Conservation (phyloP, 1,140 invertebrate species). For the Drosophila repleta region DNA sequence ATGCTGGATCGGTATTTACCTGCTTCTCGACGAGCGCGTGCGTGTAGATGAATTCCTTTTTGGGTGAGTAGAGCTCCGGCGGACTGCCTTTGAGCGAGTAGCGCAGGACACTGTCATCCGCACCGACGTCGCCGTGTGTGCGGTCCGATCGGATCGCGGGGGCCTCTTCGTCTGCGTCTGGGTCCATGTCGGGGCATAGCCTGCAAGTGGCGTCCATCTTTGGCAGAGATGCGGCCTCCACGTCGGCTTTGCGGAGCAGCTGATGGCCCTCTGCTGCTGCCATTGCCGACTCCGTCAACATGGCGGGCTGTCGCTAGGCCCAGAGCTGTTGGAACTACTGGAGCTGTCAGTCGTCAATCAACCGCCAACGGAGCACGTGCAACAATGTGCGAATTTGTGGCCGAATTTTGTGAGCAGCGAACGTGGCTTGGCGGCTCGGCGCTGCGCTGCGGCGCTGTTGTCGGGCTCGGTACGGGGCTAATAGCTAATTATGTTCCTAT, state of each 20-base stretch:
- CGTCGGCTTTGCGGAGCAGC: conserved; percentile 7
- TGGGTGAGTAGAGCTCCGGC: conserved; percentile 75
- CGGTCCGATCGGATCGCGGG: conserved; percentile 7
- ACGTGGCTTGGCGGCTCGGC: not conserved
- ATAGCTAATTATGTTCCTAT: conserved; percentile 41
- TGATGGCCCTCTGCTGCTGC: conserved; percentile 15
- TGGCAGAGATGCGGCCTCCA: not conserved
- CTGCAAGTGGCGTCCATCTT: not conserved
- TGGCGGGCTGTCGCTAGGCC: conserved; percentile 3
- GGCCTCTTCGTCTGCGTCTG: not conserved
- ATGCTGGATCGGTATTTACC: conserved; percentile 51
- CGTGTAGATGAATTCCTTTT: conserved; percentile 72
- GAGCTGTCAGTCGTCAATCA: conserved; percentile 33
- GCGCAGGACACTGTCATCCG: conserved; percentile 45
- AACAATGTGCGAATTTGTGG: conserved; percentile 18
- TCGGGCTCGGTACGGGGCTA: conserved; percentile 14
- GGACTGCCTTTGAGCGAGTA: conserved; percentile 76
- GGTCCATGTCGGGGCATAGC: conserved; percentile 1
- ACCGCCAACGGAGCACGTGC: conserved; percentile 15
- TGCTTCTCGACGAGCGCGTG: conserved; percentile 68
- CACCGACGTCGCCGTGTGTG: conserved; percentile 21
- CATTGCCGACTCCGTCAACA: conserved; percentile 16
- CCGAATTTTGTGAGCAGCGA: conserved; percentile 16
- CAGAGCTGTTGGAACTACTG: not conserved
- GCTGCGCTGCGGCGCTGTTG: not conserved